phyloP scores from a whole-genome alignment of 2,888 invertebrate species.

The Stictocephala bisonia region DNA sequence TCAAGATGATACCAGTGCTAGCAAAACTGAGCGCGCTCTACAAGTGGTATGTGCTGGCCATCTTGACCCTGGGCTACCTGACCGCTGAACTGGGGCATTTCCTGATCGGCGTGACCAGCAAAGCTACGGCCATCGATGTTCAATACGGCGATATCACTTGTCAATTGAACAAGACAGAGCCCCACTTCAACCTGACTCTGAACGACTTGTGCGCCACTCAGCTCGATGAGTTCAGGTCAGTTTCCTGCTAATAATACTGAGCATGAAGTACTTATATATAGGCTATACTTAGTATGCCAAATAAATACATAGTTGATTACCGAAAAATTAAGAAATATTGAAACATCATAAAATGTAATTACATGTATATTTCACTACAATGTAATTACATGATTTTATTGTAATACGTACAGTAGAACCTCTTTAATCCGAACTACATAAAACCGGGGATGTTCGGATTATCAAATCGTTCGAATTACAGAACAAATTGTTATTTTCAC shows the following conservation, averaged over 20 bases:
- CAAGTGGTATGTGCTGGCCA: conserved; percentile 81
- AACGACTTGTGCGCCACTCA: conserved; percentile 67
- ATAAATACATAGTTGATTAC: too few species aligned
- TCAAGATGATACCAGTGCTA: conserved; percentile 64
- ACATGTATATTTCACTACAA: neutral
- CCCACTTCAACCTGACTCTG: conserved; percentile 57
- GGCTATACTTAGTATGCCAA: too few species aligned
- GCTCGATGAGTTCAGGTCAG: conserved; percentile 67
- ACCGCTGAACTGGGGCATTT: conserved; percentile 90
- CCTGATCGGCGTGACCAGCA: conserved; percentile 86
- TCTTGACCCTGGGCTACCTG: conserved; percentile 86
- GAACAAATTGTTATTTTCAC: too few species aligned
- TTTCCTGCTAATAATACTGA: conserved; percentile 40
- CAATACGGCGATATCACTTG: conserved; percentile 90
- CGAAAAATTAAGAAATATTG: too few species aligned
- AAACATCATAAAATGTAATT: too few species aligned
- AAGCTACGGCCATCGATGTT: conserved; percentile 85
- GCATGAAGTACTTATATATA: too few species aligned
- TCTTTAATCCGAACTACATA: too few species aligned
- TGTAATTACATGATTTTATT: neutral
- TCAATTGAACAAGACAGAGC: conserved; percentile 70
- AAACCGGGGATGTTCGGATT: too few species aligned
- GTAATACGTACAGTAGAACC: too few species aligned
- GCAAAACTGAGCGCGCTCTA: conserved; percentile 77
- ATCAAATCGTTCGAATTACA: too few species aligned